A percentile compares a stretch with the other conserved stretches of the same genome.
Conservation (phyloP, 2,113 vertebrate genomes). For the Barnardius zonarius region DNA sequence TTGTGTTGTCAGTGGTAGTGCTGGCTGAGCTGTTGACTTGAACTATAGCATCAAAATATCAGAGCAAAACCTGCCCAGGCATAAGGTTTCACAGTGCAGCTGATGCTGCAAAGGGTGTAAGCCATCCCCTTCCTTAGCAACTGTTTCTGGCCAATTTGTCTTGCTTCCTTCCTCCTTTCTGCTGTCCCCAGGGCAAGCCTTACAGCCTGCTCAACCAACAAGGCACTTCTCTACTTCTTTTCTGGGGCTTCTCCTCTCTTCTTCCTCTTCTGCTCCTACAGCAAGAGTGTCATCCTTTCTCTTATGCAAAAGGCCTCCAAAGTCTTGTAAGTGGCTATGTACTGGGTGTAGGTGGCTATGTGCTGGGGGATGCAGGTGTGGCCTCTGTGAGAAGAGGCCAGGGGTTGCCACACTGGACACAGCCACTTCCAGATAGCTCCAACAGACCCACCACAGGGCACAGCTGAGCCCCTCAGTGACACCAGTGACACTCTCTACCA, state of each 20-base stretch:
- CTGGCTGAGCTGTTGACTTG: not conserved
- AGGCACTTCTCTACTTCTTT: not conserved
- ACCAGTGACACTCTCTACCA: not conserved
- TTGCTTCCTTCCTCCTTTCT: conserved; percentile 12
- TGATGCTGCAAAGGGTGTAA: not conserved
- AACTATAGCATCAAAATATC: not conserved
- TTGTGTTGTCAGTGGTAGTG: fast-evolving
- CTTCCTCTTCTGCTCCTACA: not conserved
- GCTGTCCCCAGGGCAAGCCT: not conserved
- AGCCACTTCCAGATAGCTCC: not conserved
- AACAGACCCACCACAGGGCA: not conserved
- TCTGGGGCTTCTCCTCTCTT: not conserved
- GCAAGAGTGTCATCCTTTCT: not conserved
- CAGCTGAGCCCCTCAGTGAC: fast-evolving
- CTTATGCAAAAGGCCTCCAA: not conserved
- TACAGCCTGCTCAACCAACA: not conserved
- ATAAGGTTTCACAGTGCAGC: fast-evolving
- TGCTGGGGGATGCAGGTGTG: not conserved
- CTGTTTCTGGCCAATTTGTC: not conserved
- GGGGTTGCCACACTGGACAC: fast-evolving
- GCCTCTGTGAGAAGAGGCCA: not conserved
- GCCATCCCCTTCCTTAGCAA: not conserved
- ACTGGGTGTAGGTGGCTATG: not conserved
- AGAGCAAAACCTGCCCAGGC: not conserved
- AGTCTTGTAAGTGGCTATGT: not conserved